phyloP scores from a whole-genome alignment of 2,888 invertebrate genomes.

The Calliphora vomitoria region DNA sequence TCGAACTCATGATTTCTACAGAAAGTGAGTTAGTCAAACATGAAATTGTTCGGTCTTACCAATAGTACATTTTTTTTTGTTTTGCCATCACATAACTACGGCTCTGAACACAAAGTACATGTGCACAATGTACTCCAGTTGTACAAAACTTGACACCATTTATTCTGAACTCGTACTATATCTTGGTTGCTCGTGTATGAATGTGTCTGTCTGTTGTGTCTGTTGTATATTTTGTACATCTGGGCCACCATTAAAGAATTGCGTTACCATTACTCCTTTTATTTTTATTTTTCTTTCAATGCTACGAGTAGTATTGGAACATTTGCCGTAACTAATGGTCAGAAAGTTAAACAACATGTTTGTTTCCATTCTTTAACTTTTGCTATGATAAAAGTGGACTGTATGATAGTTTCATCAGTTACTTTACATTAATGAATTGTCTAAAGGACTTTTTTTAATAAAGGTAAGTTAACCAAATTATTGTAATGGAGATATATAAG shows the following conservation, averaged over 20 bases:
- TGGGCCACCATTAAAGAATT: background rate
- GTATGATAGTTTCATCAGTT: too few relatives aligned
- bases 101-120: too few relatives aligned
- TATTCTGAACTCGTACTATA: background rate
- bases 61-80: too few relatives aligned
- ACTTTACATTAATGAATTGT: too few relatives aligned
- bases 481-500: too few relatives aligned
- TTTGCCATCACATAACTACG: too few relatives aligned
- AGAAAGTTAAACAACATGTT: slow-evolving; percentile 16
- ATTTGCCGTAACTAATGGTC: slow-evolving; percentile 18
- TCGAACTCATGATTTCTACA: too few relatives aligned
- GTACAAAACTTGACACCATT: slow-evolving; percentile 14
- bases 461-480: too few relatives aligned
- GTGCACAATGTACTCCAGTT: background rate
- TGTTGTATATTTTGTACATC: slow-evolving; percentile 8
- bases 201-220: background rate
- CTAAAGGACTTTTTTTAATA: too few relatives aligned
- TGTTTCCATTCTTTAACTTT: background rate
- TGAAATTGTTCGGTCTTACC: too few relatives aligned
- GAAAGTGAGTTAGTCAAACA: too few relatives aligned
- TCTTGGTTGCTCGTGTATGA: background rate
- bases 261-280: slow-evolving; percentile 4
- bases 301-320: background rate
- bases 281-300: background rate
- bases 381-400: too few relatives aligned